Evolutionary conservation across 2,113 vertebrate species (phyloP), one percentile per base, ranked within the genome.

Genomic region (Festucalex cinctus): DNA sequence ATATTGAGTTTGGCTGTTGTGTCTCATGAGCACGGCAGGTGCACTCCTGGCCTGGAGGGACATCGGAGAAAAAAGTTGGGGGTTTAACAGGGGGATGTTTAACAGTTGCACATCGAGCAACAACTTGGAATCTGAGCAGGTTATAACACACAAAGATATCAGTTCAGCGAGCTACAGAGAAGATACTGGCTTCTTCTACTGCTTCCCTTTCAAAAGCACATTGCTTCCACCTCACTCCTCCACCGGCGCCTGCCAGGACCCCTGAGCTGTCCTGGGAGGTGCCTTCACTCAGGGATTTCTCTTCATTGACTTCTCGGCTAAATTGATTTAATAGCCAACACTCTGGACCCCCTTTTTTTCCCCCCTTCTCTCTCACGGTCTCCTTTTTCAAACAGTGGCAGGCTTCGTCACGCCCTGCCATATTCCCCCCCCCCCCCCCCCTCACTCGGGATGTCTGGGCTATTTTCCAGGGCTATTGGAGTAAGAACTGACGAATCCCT

Each of bases 291-390:
- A 76, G 77, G 77, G 77, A 82, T 81, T 83, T 77, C 73, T 83
- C 67, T 76, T 83, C 82, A 83, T 85, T 84, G 78, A 85, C 78
- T 84, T 88, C 68, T 73, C 70, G 76, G 66, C 73, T 82, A 90
- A 91, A 89, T 90, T 88, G 86, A 91, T 90, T 91, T 87, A 90
- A 90, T 89, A 88, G 87, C 82, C 80, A 85, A 83, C 83, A 83
- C 81, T 89, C 80, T 74, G 75, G 79, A 78, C 60, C 81, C 78
- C 43, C 54, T 3, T 57, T 57, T 32, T 57, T 56, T 32, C 32
- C 14, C 26, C 32, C 14, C 26, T 32, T 57, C 82, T 85, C 86
- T 89, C 82, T 89, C 86, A 87, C 83, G 63, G 69, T 77, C 78
- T 81, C 78, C 62, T 82, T 74, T 88, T 87, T 89, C 79, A 83